Evolutionary conservation across 1,140 invertebrate genomes (phyloP).

Genomic region (Pteromalus puparum): DNA sequence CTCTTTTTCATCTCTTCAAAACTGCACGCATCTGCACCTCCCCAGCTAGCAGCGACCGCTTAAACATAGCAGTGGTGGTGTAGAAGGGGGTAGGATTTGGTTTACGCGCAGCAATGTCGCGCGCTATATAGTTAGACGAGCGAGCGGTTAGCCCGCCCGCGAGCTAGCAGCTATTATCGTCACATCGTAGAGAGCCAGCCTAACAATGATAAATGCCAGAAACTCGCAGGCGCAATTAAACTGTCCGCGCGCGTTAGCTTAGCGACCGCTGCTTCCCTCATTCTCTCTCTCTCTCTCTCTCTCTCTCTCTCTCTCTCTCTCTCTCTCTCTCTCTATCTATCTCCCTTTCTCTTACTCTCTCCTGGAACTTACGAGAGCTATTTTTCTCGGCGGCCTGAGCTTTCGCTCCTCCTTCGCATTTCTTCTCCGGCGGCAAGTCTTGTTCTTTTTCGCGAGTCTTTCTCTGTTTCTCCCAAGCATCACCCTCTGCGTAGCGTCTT

Average conservation of each 20-base stretch:
- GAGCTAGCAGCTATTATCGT: constrained; percentile 29
- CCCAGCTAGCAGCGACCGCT: too few species aligned
- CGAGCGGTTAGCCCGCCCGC: not conserved
- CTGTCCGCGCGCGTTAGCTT: constrained; percentile 7
- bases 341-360: too few species aligned
- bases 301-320: not conserved
- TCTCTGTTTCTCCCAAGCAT: not conserved
- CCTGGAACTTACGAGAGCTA: constrained; percentile 15
- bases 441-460: not conserved
- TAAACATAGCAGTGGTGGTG: too few species aligned
- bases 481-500: not conserved
- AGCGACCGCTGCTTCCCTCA: not conserved
- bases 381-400: not conserved
- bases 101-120: not conserved
- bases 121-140: not conserved
- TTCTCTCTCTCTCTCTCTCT: not conserved
- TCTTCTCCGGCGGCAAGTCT: not conserved
- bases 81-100: too few species aligned
- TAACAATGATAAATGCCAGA: constrained; percentile 42
- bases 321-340: too few species aligned
- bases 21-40: too few species aligned
- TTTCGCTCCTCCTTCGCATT: not conserved
- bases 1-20: not conserved
- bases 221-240: constrained; percentile 44
- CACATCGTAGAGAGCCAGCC: not conserved